These are phyloP conservation scores for Noctilio leporinus DNA, from an alignment of 2,113 vertebrate genomes.

Conservation along the genomic window DNA sequence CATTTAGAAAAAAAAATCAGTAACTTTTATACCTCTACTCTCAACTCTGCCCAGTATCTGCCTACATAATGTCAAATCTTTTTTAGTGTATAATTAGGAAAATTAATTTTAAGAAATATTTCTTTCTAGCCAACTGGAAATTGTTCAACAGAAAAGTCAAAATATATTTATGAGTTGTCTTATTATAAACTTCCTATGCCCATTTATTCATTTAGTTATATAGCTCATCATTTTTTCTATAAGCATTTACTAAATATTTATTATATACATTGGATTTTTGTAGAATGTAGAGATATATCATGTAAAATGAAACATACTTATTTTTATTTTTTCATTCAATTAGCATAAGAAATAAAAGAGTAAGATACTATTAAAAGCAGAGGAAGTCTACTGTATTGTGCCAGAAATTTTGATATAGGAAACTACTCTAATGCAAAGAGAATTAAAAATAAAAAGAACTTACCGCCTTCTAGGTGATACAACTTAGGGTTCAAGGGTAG, in stretches of 20 bases:
- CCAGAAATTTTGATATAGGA: background rate
- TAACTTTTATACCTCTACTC: background rate
- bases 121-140: background rate
- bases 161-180: background rate
- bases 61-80: background rate
- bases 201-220: background rate
- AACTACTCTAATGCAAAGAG: background rate
- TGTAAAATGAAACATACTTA: background rate
- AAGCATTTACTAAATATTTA: background rate
- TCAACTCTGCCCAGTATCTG: background rate
- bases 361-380: background rate
- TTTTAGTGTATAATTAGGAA: background rate
- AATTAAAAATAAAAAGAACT: background rate
- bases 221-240: background rate
- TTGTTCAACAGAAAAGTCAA: background rate
- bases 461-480: background rate
- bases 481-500: background rate
- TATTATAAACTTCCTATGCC: background rate
- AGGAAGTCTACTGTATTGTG: background rate
- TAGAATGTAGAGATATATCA: background rate
- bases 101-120: background rate
- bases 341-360: background rate
- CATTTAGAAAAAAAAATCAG: background rate
- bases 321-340: background rate
- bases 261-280: background rate